Evolutionary conservation across 2,113 vertebrate species (phyloP).

Genomic region (Ochotona curzoniae): DNA sequence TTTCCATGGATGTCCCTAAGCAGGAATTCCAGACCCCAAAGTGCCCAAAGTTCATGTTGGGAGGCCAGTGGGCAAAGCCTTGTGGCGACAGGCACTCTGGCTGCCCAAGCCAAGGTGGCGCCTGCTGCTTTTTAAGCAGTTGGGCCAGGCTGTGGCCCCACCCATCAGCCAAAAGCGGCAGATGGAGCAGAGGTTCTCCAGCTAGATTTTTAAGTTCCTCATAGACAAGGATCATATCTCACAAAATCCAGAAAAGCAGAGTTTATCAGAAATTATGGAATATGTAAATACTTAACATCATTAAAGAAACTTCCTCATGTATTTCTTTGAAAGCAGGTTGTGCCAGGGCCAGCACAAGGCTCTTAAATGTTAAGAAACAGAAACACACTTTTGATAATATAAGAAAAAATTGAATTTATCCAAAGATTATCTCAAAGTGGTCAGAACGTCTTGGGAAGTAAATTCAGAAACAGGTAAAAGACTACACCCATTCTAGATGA

Average conservation of each 20-base stretch:
- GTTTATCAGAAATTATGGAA: constrained; percentile 7
- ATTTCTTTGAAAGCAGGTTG: constrained; percentile 33
- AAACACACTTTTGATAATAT: constrained; percentile 46
- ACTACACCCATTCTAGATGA: not conserved
- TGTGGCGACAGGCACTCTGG: too few relatives aligned
- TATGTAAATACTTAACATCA: constrained; percentile 29
- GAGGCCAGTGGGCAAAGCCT: too few relatives aligned
- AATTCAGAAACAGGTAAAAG: not conserved
- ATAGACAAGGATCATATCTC: not conserved
- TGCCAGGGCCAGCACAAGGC: not conserved
- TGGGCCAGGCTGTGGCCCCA: too few relatives aligned
- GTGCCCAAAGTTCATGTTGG: too few relatives aligned
- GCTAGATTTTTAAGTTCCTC: constrained; percentile 31
- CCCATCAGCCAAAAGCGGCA: too few relatives aligned
- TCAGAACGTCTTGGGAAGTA: constrained; percentile 18
- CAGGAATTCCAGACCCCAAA: too few relatives aligned
- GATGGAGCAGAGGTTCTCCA: not conserved
- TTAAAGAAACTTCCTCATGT: constrained; percentile 23
- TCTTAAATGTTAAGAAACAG: constrained; percentile 40
- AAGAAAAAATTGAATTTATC: constrained; percentile 44
- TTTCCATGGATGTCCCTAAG: too few relatives aligned
- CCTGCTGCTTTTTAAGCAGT: too few relatives aligned
- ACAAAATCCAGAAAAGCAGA: constrained; percentile 14
- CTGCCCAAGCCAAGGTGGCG: too few relatives aligned
- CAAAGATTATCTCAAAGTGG: constrained; percentile 30